Percentiles rank a stretch among this genome's conserved stretches.
phyloP scores from a whole-genome alignment of 2,797 vertebrate genomes.

The Lithobates pipiens region DNA sequence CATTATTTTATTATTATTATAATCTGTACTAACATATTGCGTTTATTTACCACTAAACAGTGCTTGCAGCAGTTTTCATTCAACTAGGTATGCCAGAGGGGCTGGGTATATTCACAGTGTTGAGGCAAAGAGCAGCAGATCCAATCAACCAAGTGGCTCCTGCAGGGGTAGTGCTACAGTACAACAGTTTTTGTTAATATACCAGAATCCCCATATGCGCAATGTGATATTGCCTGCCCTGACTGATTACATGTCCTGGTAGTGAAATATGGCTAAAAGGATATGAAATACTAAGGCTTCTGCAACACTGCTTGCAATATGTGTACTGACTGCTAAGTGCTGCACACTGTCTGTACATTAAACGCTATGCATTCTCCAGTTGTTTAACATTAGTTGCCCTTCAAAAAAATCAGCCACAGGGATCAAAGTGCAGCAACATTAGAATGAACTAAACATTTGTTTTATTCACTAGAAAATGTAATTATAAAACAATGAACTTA shows the following conservation, averaged over 20 bases:
- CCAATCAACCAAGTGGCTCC: no score
- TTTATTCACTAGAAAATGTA: slow-evolving; percentile 19
- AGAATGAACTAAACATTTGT: slow-evolving; percentile 20
- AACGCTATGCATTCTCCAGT: neutral
- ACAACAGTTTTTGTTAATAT: neutral
- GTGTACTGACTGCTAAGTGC: neutral
- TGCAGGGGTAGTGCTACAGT: no score
- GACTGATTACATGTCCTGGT: neutral
- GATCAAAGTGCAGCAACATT: slow-evolving; percentile 7
- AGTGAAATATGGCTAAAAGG: neutral
- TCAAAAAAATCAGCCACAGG: neutral
- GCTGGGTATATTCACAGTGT: no score
- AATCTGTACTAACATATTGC: no score
- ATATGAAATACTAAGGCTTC: neutral
- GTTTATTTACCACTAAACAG: no score
- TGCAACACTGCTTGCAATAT: neutral
- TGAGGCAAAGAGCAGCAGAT: no score
- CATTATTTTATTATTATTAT: no score
- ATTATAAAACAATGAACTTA: slow-evolving; percentile 24
- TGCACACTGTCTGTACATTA: neutral
- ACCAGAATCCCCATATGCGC: neutral
- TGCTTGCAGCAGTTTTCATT: no score
- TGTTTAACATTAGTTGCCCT: slow-evolving; percentile 8
- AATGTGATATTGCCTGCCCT: neutral
- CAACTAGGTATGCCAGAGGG: no score